Base-by-base conservation (phyloP, 2,113 vertebrate species). In the Sinocyclocheilus grahami region DNA sequence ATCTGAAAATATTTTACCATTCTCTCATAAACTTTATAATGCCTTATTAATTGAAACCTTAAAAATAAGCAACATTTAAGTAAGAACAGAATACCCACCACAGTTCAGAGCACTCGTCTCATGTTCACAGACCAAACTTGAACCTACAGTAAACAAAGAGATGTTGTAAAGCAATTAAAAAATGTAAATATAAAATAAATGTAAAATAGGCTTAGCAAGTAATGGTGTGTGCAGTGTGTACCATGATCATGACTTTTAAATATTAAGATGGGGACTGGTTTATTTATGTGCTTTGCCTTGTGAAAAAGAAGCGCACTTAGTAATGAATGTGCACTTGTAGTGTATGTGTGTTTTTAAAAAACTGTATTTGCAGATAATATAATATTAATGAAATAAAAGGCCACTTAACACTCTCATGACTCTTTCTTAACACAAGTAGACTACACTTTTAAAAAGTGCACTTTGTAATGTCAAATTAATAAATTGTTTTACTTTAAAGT, bases 61-160 rank as follows among this genome's bases (percentile, higher is more conserved):
- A 39, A 39, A 39, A 39, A 39, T 39, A 39, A 39, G 39, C 39
- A 42, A 42, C 39, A 48, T 10, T 51, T 4, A 51, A 58, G 6
- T 48, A 55, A 58, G 18, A 18, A 0, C 8, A n/a, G 14, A 67
- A 42, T 46, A 88, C 84, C 42, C 46, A 88, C 87, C 87, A 51
- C 87, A 86, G 37, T 5, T 39, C 37, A 88, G 42, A 0, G 5
- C 8, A 62, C 51, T 55, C 12, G 10, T 30, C 0, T 20, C 7
- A 0, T 58, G 4, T 83, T 88, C 79, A 83, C 87, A 88, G 62
- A 65, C 39, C 62, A 85, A 20, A 63, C 7, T 37, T 30, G 16
- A 27, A 12, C 24, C 87, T 88, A 51, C 6, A 60, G 37, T 12
- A 83, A 78, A 88, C 37, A 10, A 18, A 84, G 18, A 75, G 5